These are phyloP conservation scores for Heptranchias perlo DNA, from an alignment of 2,113 vertebrate genomes.

Conservation along the genomic window DNA sequence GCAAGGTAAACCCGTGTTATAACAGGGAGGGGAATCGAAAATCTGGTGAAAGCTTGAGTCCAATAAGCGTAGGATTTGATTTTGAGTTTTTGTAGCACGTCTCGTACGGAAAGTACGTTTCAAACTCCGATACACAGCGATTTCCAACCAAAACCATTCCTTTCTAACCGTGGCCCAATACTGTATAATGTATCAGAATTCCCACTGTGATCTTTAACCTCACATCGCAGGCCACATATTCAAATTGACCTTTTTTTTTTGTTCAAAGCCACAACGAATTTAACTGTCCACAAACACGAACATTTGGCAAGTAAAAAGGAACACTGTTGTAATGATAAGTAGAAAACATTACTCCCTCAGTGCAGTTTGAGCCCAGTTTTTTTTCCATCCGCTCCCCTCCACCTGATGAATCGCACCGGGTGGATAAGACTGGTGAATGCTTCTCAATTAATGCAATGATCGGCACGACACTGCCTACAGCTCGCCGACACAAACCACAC, in stretches of 20 bases:
- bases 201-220: background rate
- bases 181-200: background rate
- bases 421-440: background rate
- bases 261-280: background rate
- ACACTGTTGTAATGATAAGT: background rate
- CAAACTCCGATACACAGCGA: background rate
- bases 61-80: background rate
- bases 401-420: no score
- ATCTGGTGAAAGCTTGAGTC: background rate
- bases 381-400: no score
- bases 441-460: no score
- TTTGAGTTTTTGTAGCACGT: background rate
- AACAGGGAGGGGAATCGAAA: no score
- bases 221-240: background rate
- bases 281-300: background rate
- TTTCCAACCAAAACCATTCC: background rate
- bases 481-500: no score
- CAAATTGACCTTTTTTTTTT: background rate
- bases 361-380: background rate
- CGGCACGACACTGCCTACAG: background rate
- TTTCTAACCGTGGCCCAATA: background rate
- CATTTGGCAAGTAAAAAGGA: background rate
- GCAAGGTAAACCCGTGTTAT: background rate
- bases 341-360: background rate
- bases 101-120: background rate